A percentile compares a stretch with the other conserved stretches of the same genome.
Conservation (phyloP, 2,888 invertebrate genomes). For the Ellobium chinense region DNA sequence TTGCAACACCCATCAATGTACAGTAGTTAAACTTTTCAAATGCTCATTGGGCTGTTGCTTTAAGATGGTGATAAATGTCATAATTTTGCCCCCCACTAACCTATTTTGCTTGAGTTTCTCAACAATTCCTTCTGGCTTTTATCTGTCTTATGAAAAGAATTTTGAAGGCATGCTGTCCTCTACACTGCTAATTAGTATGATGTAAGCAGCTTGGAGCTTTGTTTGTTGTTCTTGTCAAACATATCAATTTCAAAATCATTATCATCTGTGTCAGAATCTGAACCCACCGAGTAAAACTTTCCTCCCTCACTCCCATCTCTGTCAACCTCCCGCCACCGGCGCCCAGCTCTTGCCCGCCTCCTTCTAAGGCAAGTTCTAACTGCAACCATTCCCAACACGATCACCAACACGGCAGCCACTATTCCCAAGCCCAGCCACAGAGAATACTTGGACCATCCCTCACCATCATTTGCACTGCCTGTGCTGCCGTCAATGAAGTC, state of each 20-base stretch:
- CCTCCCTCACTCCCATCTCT: constrained; percentile 34
- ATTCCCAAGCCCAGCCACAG: constrained; percentile 47
- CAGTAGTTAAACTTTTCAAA: too few species aligned
- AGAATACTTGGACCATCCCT: constrained; percentile 45
- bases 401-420: constrained; percentile 24
- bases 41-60: too few species aligned
- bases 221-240: constrained; percentile 44
- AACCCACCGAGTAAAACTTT: constrained; percentile 48
- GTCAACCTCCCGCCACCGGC: constrained; percentile 50
- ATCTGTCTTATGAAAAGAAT: too few species aligned
- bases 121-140: too few species aligned
- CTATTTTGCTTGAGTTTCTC: too few species aligned
- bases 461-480: constrained; percentile 3
- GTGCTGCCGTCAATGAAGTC: constrained; percentile 41
- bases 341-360: constrained; percentile 2
- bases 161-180: too few species aligned
- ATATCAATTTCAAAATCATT: constrained; percentile 53
- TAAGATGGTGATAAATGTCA: too few species aligned
- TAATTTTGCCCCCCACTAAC: too few species aligned
- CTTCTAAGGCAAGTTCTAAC: constrained; percentile 38
- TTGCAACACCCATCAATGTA: too few species aligned
- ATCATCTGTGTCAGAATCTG: constrained; percentile 46
- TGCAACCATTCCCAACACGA: constrained; percentile 37
- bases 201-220: constrained; percentile 42
- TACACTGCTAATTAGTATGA: constrained; percentile 32